Evolutionary conservation across 2,797 vertebrate species (phyloP).

Genomic region (Astyanax mexicanus): DNA sequence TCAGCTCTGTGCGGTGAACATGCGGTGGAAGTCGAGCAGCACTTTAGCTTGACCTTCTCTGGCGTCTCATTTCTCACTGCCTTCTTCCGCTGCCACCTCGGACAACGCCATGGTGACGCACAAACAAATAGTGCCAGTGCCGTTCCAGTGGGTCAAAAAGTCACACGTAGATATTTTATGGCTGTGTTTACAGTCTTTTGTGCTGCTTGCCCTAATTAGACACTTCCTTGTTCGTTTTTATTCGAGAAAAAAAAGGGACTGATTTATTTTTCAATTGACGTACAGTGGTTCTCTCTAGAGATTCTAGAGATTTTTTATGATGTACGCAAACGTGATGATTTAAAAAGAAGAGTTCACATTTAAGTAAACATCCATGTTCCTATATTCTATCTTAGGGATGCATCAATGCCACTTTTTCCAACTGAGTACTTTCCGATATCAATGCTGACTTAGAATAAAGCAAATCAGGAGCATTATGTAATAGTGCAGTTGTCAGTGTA

Average conservation of each 20-base stretch:
- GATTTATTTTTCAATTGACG: background rate
- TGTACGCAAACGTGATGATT: background rate
- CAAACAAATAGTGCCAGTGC: slow-evolving; percentile 7
- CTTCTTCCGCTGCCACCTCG: slow-evolving; percentile 12
- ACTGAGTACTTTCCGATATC: too few relatives aligned
- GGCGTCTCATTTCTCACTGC: slow-evolving; percentile 3
- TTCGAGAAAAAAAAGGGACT: background rate
- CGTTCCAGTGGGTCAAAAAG: slow-evolving; percentile 4
- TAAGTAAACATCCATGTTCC: too few relatives aligned
- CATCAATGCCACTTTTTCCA: too few relatives aligned
- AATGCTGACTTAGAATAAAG: too few relatives aligned
- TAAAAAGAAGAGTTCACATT: background rate
- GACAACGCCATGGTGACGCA: slow-evolving; percentile 12
- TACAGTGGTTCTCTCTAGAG: background rate
- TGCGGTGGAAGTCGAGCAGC: background rate
- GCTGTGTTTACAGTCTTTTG: slow-evolving; percentile 15
- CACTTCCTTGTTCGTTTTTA: slow-evolving; percentile 1
- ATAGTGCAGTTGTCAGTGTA: too few relatives aligned
- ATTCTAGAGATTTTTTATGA: slow-evolving; percentile 1
- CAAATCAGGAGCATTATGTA: too few relatives aligned
- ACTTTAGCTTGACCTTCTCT: slow-evolving; percentile 11
- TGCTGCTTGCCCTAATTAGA: slow-evolving; percentile 18
- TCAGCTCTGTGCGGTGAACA: background rate
- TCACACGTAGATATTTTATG: slow-evolving; percentile 2
- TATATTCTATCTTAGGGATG: too few relatives aligned